Conservation (phyloP, 2,113 vertebrate genomes). For the Chlorodrepanis virens region DNA sequence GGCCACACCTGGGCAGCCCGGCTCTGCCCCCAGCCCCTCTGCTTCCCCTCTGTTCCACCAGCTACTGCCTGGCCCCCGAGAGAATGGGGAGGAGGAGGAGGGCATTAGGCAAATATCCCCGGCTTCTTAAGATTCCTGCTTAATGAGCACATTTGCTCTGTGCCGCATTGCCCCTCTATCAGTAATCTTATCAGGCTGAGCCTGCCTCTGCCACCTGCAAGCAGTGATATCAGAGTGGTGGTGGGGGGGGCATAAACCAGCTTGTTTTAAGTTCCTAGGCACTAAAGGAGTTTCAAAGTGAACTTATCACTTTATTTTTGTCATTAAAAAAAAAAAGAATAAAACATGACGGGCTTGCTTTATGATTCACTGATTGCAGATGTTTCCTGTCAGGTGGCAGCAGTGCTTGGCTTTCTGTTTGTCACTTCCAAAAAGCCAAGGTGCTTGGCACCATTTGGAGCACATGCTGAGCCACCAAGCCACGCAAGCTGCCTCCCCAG, state of each 20-base stretch:
- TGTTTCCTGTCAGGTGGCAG: conserved; percentile 43
- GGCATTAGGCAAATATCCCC: conserved; percentile 39
- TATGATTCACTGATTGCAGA: conserved; percentile 61
- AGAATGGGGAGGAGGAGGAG: neutral
- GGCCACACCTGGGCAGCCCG: neutral
- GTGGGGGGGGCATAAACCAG: conserved; percentile 4
- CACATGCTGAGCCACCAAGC: neutral
- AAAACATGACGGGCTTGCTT: conserved; percentile 35
- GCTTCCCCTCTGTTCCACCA: neutral
- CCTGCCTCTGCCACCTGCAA: conserved; percentile 69
- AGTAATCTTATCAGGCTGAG: conserved; percentile 59
- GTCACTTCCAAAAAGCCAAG: neutral
- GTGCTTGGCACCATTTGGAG: neutral
- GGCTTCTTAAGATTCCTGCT: conserved; percentile 63
- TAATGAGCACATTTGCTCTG: conserved; percentile 51
- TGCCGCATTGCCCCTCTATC: neutral
- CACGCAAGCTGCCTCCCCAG: neutral
- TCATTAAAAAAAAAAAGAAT: conserved; percentile 26
- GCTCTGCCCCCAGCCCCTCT: neutral
- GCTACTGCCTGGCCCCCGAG: neutral
- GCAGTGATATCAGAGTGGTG: neutral
- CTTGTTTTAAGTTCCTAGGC: conserved; percentile 55
- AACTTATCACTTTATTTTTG: conserved; percentile 58
- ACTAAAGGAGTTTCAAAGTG: conserved; percentile 61
- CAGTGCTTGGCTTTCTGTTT: neutral